Evolutionary conservation across 2,797 vertebrate genomes (phyloP), one percentile per base, ranked within the genome.

Genomic region (Acomys russatus): DNA sequence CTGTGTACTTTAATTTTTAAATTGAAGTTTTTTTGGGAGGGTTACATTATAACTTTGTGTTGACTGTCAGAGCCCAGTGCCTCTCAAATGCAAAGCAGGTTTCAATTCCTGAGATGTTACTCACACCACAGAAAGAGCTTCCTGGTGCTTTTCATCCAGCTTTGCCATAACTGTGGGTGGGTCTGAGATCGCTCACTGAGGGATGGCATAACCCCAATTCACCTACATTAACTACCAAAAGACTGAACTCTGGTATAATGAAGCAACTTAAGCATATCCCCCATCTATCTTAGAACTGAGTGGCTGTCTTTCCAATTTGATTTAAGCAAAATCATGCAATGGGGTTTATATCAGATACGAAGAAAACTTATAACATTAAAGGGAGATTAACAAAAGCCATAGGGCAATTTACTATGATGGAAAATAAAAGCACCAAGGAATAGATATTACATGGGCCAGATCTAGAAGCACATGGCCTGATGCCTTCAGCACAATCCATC

Each of bases 381-480:
- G 44, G 70, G 56, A 94, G 93, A 73, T 97, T 96, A 97, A 96
- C 93, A 87, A 96, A 97, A 51, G 54, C 76, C 93, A 70, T 12
- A 78, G 61, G 71, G 92, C 96, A 95, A 94, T 90, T 84, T 71
- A 61, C 82, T 92, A 66, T 77, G 79, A 91, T 59, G 94, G 87
- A 96, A 97, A 97, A 96, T 87, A 92, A 97, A 97, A 94, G 56
- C 93, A 94, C 54, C 70, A 64, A 94, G 88, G 49, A 73, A 23
- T 49, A 92, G 78, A 90, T 90, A 90, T 80, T 64, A 82, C 33
- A 73, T 1, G 70, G 33, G 22, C 61, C 35, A 5, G 38, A 74
- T 70, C 76, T 88, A 77, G 79, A 84, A 74, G 61, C n/a, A 54
- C 11, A 7, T 79, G 78, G 30, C 79, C 79, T 59, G 10, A 80